These are phyloP conservation scores for Gymnoscopelus braueri DNA, from an alignment of 2,797 vertebrate genomes.

Conservation along the genomic window DNA sequence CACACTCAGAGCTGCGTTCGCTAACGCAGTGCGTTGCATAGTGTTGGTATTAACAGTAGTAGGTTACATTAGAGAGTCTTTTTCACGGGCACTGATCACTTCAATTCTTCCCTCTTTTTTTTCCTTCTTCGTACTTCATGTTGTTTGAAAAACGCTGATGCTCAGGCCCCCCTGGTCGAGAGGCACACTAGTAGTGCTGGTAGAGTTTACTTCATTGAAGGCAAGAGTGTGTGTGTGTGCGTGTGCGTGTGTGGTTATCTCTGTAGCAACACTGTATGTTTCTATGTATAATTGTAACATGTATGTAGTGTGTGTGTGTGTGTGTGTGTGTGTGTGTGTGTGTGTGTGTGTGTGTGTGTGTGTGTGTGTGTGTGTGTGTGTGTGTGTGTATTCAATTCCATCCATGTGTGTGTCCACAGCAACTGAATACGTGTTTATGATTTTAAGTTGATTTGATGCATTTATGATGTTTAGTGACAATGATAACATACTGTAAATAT, in stretches of 20 bases:
- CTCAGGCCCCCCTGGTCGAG: neutral
- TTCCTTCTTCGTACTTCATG: neutral
- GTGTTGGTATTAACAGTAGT: constrained; percentile 43
- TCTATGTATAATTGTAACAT: neutral
- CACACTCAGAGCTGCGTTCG: constrained; percentile 32
- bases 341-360: neutral
- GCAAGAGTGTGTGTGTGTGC: neutral
- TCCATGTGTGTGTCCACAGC: too few species aligned
- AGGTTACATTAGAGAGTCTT: neutral
- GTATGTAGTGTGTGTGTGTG: neutral
- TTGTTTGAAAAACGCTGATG: constrained; percentile 36
- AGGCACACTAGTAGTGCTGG: constrained; percentile 28
- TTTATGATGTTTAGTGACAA: too few species aligned
- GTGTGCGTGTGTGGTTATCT: neutral
- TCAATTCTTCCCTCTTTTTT: neutral
- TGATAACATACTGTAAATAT: neutral
- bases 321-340: constrained; percentile 3
- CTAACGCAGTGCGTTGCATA: constrained; percentile 62
- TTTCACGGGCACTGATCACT: neutral
- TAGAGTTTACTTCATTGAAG: constrained; percentile 8
- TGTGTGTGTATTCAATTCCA: neutral
- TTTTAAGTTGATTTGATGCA: too few species aligned
- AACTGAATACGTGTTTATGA: too few species aligned
- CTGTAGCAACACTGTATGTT: neutral
- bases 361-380: constrained; percentile 4